These are phyloP conservation scores for Pantherophis alleghaniensis DNA, from an alignment of 2,797 vertebrate species.

Conservation along the genomic window DNA sequence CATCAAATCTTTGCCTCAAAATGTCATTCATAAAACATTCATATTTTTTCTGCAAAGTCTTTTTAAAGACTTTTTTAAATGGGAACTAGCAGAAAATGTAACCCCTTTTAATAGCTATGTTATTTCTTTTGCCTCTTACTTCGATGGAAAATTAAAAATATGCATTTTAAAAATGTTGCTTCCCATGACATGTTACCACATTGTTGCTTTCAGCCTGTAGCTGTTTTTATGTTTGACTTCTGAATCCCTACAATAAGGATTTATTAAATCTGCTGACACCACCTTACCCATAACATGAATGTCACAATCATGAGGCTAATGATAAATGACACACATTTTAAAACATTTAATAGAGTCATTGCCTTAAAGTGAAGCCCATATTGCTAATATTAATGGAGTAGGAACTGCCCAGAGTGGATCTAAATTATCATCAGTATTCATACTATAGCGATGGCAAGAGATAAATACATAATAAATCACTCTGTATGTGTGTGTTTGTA, in stretches of 20 bases:
- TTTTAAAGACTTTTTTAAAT: background rate
- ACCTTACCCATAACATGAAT: conserved; percentile 63
- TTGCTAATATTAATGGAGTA: conserved; percentile 75
- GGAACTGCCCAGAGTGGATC: conserved; percentile 66
- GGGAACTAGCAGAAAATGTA: background rate
- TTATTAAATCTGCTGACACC: conserved; percentile 68
- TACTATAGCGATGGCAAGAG: conserved; percentile 73
- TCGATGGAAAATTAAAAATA: background rate
- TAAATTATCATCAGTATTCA: conserved; percentile 75
- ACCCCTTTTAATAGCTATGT: background rate
- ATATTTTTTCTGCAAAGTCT: background rate
- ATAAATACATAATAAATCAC: conserved; percentile 80
- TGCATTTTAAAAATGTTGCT: conserved; percentile 31
- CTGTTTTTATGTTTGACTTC: conserved; percentile 62
- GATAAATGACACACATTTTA: conserved; percentile 75
- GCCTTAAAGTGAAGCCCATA: conserved; percentile 72
- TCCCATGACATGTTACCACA: conserved; percentile 38
- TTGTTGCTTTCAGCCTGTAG: conserved; percentile 52
- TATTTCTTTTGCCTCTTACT: conserved; percentile 37
- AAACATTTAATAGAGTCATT: conserved; percentile 77
- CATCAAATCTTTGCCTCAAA: background rate
- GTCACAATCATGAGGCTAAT: conserved; percentile 71
- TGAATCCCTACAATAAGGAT: conserved; percentile 60
- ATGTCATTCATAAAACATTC: background rate
- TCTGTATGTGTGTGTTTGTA: conserved; percentile 71